Base-by-base conservation (phyloP, 2,888 invertebrate species). In the Drosophila atroscutellata region DNA sequence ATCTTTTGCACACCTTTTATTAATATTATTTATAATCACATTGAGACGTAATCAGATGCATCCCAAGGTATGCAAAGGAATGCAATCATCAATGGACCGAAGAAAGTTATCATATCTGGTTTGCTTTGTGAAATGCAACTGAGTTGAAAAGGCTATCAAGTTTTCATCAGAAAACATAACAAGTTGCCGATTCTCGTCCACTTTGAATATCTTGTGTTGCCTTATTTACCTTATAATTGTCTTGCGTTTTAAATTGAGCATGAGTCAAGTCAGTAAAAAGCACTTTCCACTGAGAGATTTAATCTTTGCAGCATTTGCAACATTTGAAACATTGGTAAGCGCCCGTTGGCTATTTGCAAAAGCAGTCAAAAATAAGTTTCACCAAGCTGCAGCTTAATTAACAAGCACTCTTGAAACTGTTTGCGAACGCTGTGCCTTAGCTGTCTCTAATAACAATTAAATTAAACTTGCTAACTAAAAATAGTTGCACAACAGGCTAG, bases 401-500 rank as follows among this genome's bases (percentile, higher is more conserved):
- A 85, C 72, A 86, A 77, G 64, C 79, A 75, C 74, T 88, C 73
- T 68, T 47, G 58, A 54, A 61, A 58, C 68, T 74, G 67, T 62
- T 51, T 61, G 66, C 68, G 69, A 72, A 32, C 64, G 37, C 47
- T 58, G 39, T 65, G 72, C 67, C 59, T 75, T 64, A 78, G 70
- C 67, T 75, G 74, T 73, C 83, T 56, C 69, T 81, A 85, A 89
- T 79, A 90, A 81, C 80, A 86, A 90, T 83, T 86, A 80, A 90
- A 90, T 88, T 77, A 74, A 79, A 75, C 78, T 83, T 55, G 60
- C 75, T 45, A 72, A 76, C 79, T 75, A 72, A 80, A 86, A 88
- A 82, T 64, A 69, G 67, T 76, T 56, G 36, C 67, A 66, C 57
- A 76, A 60, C 74, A 70, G 52, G 65, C 58, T 70, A 69, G 81